These are phyloP conservation scores for Epicampocera succincta DNA, from an alignment of 2,888 invertebrate genomes.

Conservation along the genomic window DNA sequence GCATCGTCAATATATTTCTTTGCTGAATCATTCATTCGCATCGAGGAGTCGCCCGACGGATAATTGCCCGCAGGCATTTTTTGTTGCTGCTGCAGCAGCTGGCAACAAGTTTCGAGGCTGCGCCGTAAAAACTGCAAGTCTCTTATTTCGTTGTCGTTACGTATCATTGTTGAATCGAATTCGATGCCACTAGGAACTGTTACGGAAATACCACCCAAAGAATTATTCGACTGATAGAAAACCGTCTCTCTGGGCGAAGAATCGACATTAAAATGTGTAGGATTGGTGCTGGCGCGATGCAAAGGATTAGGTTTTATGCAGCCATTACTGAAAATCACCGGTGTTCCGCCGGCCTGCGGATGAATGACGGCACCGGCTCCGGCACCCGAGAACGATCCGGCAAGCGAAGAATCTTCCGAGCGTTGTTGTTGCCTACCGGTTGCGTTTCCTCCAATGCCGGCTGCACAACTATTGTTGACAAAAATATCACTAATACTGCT, in stretches of 20 bases:
- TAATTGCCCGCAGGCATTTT: constrained; percentile 72
- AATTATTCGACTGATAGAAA: constrained; percentile 77
- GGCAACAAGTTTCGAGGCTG: constrained; percentile 80
- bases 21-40: constrained; percentile 71
- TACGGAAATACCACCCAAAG: constrained; percentile 77
- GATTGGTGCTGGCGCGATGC: constrained; percentile 74
- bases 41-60: constrained; percentile 69
- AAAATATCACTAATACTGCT: constrained; percentile 81
- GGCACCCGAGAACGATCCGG: constrained; percentile 50
- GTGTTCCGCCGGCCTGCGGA: constrained; percentile 71
- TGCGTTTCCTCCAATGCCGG: constrained; percentile 63
- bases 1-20: constrained; percentile 76
- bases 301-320: constrained; percentile 76
- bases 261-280: constrained; percentile 71
- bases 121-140: constrained; percentile 75
- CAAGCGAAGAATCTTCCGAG: constrained; percentile 54
- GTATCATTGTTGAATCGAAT: constrained; percentile 64
- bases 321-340: constrained; percentile 75
- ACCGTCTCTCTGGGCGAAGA: constrained; percentile 70
- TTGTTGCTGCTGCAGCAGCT: constrained; percentile 76
- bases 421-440: constrained; percentile 48
- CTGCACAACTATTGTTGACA: constrained; percentile 79
- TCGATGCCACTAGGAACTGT: constrained; percentile 75
- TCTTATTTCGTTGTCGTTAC: constrained; percentile 73
- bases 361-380: constrained; percentile 52